Evolutionary conservation across 2,888 invertebrate genomes (phyloP).

Genomic region (Dryadula phaetusa): DNA sequence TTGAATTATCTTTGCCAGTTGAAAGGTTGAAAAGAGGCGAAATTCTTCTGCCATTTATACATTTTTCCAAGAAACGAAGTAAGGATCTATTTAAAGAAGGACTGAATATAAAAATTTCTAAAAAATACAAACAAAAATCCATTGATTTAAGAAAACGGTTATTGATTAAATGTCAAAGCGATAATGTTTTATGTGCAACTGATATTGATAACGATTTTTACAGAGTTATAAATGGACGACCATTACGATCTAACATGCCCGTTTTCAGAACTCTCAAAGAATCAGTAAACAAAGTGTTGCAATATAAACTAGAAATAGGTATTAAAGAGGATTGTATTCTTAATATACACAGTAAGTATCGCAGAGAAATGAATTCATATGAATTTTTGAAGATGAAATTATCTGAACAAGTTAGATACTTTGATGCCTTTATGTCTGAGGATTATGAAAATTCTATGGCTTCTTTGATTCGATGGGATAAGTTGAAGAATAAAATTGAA

Average conservation of each 20-base stretch:
- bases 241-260: slow-evolving; percentile 51
- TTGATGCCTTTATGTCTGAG: slow-evolving; percentile 85
- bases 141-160: slow-evolving; percentile 58
- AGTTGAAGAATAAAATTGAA: slow-evolving; percentile 68
- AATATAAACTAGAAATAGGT: slow-evolving; percentile 64
- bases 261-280: slow-evolving; percentile 61
- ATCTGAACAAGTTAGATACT: slow-evolving; percentile 79
- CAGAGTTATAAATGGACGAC: slow-evolving; percentile 56
- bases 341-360: slow-evolving; percentile 82
- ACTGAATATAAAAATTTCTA: slow-evolving; percentile 53
- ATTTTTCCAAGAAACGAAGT: slow-evolving; percentile 59
- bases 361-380: slow-evolving; percentile 80
- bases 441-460: slow-evolving; percentile 86
- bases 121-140: slow-evolving; percentile 63
- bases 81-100: slow-evolving; percentile 53
- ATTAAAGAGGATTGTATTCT: slow-evolving; percentile 75
- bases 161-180: slow-evolving; percentile 50
- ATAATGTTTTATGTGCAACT: slow-evolving; percentile 58
- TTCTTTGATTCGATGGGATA: slow-evolving; percentile 79
- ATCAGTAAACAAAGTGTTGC: slow-evolving; percentile 55
- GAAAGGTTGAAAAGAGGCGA: slow-evolving; percentile 56
- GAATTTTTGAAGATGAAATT: slow-evolving; percentile 74
- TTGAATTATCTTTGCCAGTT: slow-evolving; percentile 52
- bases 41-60: slow-evolving; percentile 59
- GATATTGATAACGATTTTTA: slow-evolving; percentile 64